Base-by-base conservation (phyloP, 2,797 vertebrate genomes). In the Megaceryle alcyon region DNA sequence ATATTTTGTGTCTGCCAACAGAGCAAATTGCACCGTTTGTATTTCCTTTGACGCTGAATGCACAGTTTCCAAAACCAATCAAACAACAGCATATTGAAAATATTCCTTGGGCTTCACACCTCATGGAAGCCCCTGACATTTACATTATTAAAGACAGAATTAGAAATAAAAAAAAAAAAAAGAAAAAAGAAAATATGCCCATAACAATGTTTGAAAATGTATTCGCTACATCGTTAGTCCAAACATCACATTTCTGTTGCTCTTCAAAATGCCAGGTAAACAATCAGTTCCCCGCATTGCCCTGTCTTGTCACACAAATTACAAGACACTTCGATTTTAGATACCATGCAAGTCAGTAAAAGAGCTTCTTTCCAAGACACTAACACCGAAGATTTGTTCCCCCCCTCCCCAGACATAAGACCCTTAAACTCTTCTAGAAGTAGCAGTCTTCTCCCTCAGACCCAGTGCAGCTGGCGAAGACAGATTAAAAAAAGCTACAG, bases 401-500 rank as follows among this genome's bases (percentile, higher is more conserved):
- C 88, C 79, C 95, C 97, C 94, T 79, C 94, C 97, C 97, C 94
- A 97, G 97, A 98, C 98, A 98, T 97, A 98, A 97, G 98, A 97
- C 98, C 98, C 98, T 98, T 98, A 98, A 92, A 97, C 98, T 99
- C 98, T 99, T 98, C 98, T 98, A 98, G 98, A 98, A 98, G 98
- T 98, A 98, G 99, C 98, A 98, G 98, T 99, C 99, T 98, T 98
- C 98, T 99, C 99, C 97, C 98, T 99, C 98, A 98, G 97, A 98
- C 97, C 98, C 97, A 98, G 96, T 96, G 97, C 98, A 98, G 98
- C 97, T 98, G 98, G 98, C 98, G 98, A 98, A 99, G 98, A 99
- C 98, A 99, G 98, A 98, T 99, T 99, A 99, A 99, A 99, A 99
- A 98, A 99, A 99, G 98, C 98, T 99, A 98, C 73, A 98, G 97